phyloP scores from a whole-genome alignment of 2,113 vertebrate genomes.

The Pomatostomus ruficeps region DNA sequence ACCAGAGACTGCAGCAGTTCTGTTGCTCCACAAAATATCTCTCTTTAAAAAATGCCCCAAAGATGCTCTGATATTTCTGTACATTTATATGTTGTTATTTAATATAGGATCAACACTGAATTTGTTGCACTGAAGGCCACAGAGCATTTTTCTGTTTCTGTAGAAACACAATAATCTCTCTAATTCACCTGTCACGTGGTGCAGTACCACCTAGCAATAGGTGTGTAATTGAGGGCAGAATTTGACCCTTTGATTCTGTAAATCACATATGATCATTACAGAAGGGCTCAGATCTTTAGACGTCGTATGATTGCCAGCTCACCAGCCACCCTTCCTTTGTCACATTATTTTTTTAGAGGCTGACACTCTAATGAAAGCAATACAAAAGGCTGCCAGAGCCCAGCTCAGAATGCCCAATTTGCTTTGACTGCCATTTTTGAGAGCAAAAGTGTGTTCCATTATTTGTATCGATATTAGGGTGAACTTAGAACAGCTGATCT shows the following conservation, averaged over 20 bases:
- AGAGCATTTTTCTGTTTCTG: conserved; percentile 17
- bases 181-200: conserved; percentile 42
- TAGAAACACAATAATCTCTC: conserved; percentile 37
- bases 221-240: conserved; percentile 53
- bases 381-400: conserved; percentile 61
- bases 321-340: conserved; percentile 60
- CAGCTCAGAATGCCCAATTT: conserved; percentile 65
- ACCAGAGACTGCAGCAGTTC: not conserved
- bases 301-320: conserved; percentile 50
- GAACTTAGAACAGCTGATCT: not conserved
- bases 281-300: conserved; percentile 51
- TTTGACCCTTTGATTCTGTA: conserved; percentile 65
- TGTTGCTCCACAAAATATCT: not conserved
- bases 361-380: conserved; percentile 66
- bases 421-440: conserved; percentile 59
- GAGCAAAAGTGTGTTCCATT: conserved; percentile 42
- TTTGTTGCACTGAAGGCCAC: conserved; percentile 3
- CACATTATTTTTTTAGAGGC: conserved; percentile 54
- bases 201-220: conserved; percentile 38
- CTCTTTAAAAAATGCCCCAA: not conserved
- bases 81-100: conserved; percentile 14
- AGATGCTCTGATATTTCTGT: not conserved
- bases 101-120: not conserved
- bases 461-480: conserved; percentile 12
- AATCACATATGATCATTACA: conserved; percentile 51